phyloP scores from a whole-genome alignment of 1,140 invertebrate genomes.

The Heliothis subflexa region DNA sequence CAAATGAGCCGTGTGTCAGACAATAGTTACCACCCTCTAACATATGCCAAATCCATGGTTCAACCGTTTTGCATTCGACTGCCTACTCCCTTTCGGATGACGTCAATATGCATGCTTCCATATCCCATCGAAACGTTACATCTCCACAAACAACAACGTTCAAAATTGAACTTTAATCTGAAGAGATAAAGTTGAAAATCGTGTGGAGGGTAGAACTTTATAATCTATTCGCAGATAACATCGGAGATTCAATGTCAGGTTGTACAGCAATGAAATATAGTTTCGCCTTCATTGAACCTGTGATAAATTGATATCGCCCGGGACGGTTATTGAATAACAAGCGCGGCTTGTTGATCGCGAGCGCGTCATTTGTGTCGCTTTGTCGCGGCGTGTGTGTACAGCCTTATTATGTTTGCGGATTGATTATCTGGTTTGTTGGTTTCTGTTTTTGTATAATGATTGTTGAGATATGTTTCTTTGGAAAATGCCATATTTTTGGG shows the following conservation, averaged over 20 bases:
- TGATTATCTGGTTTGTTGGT: neutral
- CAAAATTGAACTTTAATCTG: conserved; percentile 46
- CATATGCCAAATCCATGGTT: conserved; percentile 86
- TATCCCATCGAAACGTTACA: conserved; percentile 54
- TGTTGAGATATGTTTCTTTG: neutral
- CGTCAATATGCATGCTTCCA: conserved; percentile 77
- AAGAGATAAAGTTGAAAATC: conserved; percentile 37
- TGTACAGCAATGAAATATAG: conserved; percentile 77
- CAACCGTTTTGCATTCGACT: conserved; percentile 84
- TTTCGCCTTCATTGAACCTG: conserved; percentile 84
- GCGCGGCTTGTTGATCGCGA: conserved; percentile 74
- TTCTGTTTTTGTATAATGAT: neutral
- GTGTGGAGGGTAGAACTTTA: neutral
- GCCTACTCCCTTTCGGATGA: conserved; percentile 81
- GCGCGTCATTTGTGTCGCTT: conserved; percentile 74
- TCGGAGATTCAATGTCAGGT: conserved; percentile 63
- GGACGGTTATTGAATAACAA: conserved; percentile 85
- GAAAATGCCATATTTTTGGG: too few species aligned
- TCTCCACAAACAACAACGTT: neutral
- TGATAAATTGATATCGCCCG: conserved; percentile 83
- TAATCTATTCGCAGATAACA: conserved; percentile 50
- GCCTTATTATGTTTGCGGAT: conserved; percentile 42
- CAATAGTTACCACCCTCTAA: conserved; percentile 78
- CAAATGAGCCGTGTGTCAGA: conserved; percentile 62
- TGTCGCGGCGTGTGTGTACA: conserved; percentile 55